Conservation (phyloP, 1,140 invertebrate genomes). For the Anastrepha ludens region DNA sequence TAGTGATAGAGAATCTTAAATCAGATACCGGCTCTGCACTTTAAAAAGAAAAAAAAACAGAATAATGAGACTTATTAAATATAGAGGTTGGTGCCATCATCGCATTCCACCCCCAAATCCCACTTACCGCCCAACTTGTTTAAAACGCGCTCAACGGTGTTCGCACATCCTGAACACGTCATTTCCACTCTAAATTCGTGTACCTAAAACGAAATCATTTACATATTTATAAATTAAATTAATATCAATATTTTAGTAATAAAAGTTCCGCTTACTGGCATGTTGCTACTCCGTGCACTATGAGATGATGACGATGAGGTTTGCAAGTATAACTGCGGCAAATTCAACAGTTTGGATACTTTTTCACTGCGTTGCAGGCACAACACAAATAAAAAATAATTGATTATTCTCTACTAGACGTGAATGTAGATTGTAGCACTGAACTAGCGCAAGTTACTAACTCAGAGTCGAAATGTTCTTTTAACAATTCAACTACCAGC, state of each 20-base stretch:
- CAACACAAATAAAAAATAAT: not conserved
- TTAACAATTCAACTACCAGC: not conserved
- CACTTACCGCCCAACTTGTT: slow-evolving; percentile 82
- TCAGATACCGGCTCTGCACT: too few species aligned
- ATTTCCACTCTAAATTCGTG: slow-evolving; percentile 90
- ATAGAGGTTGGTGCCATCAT: not conserved
- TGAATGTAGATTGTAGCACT: not conserved
- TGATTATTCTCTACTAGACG: slow-evolving; percentile 10
- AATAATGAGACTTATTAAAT: too few species aligned
- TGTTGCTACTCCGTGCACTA: slow-evolving; percentile 64
- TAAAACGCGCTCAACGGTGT: slow-evolving; percentile 86
- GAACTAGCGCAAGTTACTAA: not conserved
- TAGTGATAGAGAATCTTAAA: too few species aligned
- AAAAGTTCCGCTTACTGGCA: slow-evolving; percentile 62
- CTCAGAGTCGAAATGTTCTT: not conserved
- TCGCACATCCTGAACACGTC: slow-evolving; percentile 92
- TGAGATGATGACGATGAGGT: slow-evolving; percentile 62
- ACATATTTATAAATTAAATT: too few species aligned
- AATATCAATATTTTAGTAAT: not conserved
- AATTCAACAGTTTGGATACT: slow-evolving; percentile 67
- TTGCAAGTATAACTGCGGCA: slow-evolving; percentile 68
- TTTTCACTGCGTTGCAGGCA: slow-evolving; percentile 39
- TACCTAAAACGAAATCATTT: slow-evolving; percentile 75
- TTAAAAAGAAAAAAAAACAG: too few species aligned
- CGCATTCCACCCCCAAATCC: slow-evolving; percentile 10